Conservation (phyloP, 2,113 vertebrate genomes). For the Bufo bufo region DNA sequence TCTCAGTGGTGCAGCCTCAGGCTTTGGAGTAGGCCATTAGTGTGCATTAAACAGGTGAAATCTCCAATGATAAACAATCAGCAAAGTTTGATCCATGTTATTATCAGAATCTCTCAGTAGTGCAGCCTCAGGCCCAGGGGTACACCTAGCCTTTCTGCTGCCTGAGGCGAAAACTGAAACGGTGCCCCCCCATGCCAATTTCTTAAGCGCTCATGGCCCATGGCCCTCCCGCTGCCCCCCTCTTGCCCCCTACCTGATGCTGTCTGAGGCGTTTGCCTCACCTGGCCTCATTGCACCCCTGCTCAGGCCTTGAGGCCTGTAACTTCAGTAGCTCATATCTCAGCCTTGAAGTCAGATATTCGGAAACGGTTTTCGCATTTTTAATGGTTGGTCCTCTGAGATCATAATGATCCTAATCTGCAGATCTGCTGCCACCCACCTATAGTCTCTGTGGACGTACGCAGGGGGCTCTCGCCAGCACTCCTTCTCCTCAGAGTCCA, state of each 20-base stretch:
- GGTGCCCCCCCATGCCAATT: too few relatives aligned
- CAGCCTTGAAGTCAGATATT: neutral
- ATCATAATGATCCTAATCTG: neutral
- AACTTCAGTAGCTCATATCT: neutral
- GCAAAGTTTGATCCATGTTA: neutral
- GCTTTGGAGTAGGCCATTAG: too few relatives aligned
- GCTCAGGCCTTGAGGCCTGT: neutral
- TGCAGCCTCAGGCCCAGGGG: neutral
- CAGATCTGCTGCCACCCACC: conserved; percentile 68
- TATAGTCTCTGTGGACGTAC: conserved; percentile 91
- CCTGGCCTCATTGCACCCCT: too few relatives aligned
- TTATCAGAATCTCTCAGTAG: neutral
- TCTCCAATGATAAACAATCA: too few relatives aligned
- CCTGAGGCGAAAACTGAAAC: too few relatives aligned
- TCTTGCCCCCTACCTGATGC: too few relatives aligned
- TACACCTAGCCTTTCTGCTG: too few relatives aligned
- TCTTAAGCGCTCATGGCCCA: too few relatives aligned
- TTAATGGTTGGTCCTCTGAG: neutral
- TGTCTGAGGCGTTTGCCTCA: too few relatives aligned
- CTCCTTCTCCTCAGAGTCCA: conserved; percentile 89
- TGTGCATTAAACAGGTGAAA: too few relatives aligned
- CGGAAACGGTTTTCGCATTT: neutral
- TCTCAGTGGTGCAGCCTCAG: too few relatives aligned
- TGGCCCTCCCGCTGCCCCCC: too few relatives aligned
- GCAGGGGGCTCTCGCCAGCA: conserved; percentile 94